A percentile compares a stretch with the other conserved stretches of the same genome.
Evolutionary conservation across 2,888 invertebrate species (phyloP).

Genomic region (Noctuana brunneofusca): DNA sequence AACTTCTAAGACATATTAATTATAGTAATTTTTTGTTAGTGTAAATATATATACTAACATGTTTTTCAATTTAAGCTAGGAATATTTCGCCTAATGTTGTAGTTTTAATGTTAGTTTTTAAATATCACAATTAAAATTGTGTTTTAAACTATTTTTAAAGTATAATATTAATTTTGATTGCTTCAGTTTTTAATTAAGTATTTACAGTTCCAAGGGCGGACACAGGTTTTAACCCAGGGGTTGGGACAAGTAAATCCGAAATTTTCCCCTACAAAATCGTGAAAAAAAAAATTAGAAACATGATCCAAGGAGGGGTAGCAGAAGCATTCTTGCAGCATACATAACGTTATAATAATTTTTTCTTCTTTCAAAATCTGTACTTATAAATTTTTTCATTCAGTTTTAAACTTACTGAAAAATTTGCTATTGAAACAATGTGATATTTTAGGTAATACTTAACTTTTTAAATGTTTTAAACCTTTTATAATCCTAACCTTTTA

Average conservation of each 20-base stretch:
- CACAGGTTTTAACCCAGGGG: too few relatives aligned
- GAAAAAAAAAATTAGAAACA: too few relatives aligned
- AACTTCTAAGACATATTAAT: neutral
- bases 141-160: too few relatives aligned
- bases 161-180: too few relatives aligned
- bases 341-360: too few relatives aligned
- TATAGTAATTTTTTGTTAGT: neutral
- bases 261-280: too few relatives aligned
- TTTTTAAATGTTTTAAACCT: conserved; percentile 38
- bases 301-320: too few relatives aligned
- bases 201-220: too few relatives aligned
- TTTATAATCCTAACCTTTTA: too few relatives aligned
- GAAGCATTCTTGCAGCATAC: too few relatives aligned
- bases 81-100: conserved; percentile 24
- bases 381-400: neutral
- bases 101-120: conserved; percentile 17
- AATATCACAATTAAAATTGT: neutral
- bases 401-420: conserved; percentile 38
- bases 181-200: too few relatives aligned
- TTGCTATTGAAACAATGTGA: conserved; percentile 71
- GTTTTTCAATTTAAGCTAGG: conserved; percentile 24
- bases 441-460: conserved; percentile 67
- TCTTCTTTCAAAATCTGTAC: neutral
- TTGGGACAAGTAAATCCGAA: too few relatives aligned
- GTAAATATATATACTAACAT: conserved; percentile 15